Conservation (phyloP, 2,113 vertebrate species). For the Mustelus asterias region DNA sequence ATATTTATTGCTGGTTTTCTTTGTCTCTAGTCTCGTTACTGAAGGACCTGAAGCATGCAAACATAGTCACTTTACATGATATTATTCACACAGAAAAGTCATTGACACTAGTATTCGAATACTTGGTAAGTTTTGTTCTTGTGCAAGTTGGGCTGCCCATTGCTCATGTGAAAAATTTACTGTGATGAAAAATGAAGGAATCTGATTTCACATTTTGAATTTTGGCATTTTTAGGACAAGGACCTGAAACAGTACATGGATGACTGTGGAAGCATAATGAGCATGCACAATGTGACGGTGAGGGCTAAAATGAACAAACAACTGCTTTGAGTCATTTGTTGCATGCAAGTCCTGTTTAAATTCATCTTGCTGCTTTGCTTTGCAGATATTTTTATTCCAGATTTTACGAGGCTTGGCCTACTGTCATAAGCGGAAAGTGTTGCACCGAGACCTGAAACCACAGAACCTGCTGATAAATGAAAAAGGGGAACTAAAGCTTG, state of each 20-base stretch:
- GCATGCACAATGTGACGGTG: slow-evolving; percentile 99
- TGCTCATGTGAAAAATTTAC: not conserved
- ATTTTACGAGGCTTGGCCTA: slow-evolving; percentile 95
- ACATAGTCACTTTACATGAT: slow-evolving; percentile 96
- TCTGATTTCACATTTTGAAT: not conserved
- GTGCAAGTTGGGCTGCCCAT: slow-evolving; percentile 15
- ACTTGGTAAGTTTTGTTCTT: slow-evolving; percentile 72
- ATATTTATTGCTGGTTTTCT: not conserved
- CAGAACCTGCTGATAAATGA: slow-evolving; percentile 98
- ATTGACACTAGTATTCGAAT: slow-evolving; percentile 95
- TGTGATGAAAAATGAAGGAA: not conserved
- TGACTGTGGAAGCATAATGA: slow-evolving; percentile 99
- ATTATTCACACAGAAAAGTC: slow-evolving; percentile 98
- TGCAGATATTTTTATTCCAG: slow-evolving; percentile 92
- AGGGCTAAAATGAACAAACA: slow-evolving; percentile 37
- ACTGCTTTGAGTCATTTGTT: not conserved
- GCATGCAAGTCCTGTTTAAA: not conserved
- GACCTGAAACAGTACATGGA: slow-evolving; percentile 99
- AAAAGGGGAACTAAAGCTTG: slow-evolving; percentile 90
- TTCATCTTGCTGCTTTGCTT: slow-evolving; percentile 44
- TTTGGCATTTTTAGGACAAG: slow-evolving; percentile 74
- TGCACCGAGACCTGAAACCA: slow-evolving; percentile 94
- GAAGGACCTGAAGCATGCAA: slow-evolving; percentile 98
- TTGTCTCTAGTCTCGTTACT: slow-evolving; percentile 80
- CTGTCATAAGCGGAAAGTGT: slow-evolving; percentile 90